phyloP scores from a whole-genome alignment of 2,888 invertebrate genomes.

The Zhuqinia jingwanae region DNA sequence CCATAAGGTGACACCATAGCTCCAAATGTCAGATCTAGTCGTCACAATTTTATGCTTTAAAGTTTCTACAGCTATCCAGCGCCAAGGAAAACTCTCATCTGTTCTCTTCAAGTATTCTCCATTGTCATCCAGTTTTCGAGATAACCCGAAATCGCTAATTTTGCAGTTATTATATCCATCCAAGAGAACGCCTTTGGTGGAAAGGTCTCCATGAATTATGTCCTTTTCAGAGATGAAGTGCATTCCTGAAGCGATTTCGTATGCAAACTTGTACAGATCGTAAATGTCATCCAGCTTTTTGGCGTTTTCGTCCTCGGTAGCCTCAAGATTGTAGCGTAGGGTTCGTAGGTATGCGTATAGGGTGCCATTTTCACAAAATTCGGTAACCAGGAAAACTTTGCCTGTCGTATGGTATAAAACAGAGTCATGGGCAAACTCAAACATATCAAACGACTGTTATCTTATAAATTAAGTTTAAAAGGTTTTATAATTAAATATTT shows the following conservation, averaged over 20 bases:
- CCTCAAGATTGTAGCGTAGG: neutral
- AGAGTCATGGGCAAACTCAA: neutral
- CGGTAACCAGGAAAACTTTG: neutral
- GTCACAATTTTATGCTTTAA: slow-evolving; percentile 14
- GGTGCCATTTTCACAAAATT: slow-evolving; percentile 24
- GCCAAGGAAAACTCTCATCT: neutral
- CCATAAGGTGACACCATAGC: slow-evolving; percentile 24
- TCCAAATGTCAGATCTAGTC: slow-evolving; percentile 17
- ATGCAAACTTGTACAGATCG: slow-evolving; percentile 20
- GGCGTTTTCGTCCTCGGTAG: neutral
- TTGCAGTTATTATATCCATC: neutral
- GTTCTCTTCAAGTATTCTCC: neutral
- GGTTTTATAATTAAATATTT: neutral
- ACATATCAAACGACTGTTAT: too few species aligned
- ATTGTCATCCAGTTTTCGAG: slow-evolving; percentile 8
- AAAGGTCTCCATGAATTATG: slow-evolving; percentile 30
- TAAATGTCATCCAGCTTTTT: slow-evolving; percentile 2
- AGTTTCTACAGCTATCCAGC: slow-evolving; percentile 10
- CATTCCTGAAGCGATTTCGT: slow-evolving; percentile 29
- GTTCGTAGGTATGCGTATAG: slow-evolving; percentile 5
- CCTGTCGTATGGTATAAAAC: neutral
- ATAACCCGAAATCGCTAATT: slow-evolving; percentile 14
- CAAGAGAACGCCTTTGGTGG: neutral
- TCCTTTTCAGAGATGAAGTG: slow-evolving; percentile 17
- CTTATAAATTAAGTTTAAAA: too few species aligned